Conservation (phyloP, 2,113 vertebrate species). For the Halcyon malimbica region DNA sequence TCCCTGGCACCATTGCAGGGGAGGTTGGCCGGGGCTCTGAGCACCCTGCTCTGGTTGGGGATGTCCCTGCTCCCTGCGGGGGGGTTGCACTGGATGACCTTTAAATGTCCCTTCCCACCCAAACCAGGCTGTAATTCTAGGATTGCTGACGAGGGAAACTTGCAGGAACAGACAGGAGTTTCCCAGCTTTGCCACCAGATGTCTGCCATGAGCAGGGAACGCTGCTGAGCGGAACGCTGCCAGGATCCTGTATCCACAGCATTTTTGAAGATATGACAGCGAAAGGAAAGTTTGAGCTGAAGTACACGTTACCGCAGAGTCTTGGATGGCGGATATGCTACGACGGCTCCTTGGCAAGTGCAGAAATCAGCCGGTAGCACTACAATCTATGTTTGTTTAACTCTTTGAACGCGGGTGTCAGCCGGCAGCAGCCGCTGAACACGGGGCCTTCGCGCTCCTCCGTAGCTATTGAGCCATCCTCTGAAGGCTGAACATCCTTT, state of each 20-base stretch:
- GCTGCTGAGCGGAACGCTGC: background rate
- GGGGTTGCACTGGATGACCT: background rate
- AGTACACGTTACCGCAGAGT: background rate
- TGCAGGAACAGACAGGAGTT: constrained; percentile 54
- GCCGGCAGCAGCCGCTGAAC: background rate
- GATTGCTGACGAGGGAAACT: background rate
- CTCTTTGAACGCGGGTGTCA: background rate
- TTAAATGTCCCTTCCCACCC: background rate
- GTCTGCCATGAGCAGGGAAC: constrained; percentile 78
- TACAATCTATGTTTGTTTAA: constrained; percentile 2
- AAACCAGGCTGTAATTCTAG: background rate
- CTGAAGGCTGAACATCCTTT: background rate
- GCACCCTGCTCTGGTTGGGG: background rate
- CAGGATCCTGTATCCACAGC: background rate
- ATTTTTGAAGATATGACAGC: constrained; percentile 16
- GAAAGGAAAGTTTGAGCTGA: constrained; percentile 48
- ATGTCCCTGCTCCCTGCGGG: background rate
- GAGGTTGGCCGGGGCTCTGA: background rate
- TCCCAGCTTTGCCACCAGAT: constrained; percentile 73
- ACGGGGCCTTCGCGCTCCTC: background rate
- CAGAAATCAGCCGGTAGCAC: constrained; percentile 35
- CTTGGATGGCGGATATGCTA: background rate
- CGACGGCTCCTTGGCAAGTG: constrained; percentile 9
- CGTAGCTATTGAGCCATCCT: background rate
- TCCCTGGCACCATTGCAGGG: background rate